A percentile compares a stretch with the other conserved stretches of the same genome.
These are phyloP conservation scores for Chymomyza fuscimana DNA, from an alignment of 2,888 invertebrate genomes.

Conservation along the genomic window DNA sequence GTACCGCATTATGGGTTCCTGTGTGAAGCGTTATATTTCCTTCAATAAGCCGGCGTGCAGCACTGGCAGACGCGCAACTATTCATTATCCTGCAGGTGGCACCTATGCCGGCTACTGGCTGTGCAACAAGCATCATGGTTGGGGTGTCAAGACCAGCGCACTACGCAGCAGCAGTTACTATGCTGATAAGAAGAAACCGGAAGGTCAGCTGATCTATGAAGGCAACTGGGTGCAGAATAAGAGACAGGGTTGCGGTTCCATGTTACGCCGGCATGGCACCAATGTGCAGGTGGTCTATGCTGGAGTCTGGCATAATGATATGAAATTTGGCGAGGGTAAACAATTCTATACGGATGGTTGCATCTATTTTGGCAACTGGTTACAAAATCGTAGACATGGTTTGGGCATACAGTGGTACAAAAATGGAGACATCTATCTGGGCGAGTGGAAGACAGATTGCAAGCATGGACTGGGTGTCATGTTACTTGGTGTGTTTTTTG, in stretches of 20 bases:
- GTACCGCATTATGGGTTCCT: slow-evolving; percentile 41
- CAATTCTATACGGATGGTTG: slow-evolving; percentile 72
- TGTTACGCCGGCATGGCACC: slow-evolving; percentile 67
- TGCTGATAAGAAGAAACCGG: slow-evolving; percentile 48
- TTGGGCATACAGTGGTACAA: slow-evolving; percentile 77
- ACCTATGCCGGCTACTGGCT: slow-evolving; percentile 72
- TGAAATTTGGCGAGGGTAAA: slow-evolving; percentile 78
- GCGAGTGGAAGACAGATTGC: slow-evolving; percentile 75
- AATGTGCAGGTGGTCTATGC: slow-evolving; percentile 67
- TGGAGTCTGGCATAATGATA: slow-evolving; percentile 74
- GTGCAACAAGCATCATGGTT: slow-evolving; percentile 65
- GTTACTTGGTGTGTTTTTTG: slow-evolving; percentile 67
- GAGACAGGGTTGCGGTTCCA: slow-evolving; percentile 74
- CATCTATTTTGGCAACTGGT: slow-evolving; percentile 76
- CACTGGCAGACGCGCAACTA: slow-evolving; percentile 62
- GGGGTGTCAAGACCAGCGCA: slow-evolving; percentile 62
- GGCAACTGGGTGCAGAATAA: slow-evolving; percentile 74
- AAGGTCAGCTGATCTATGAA: slow-evolving; percentile 72
- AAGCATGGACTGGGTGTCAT: slow-evolving; percentile 75
- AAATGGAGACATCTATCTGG: slow-evolving; percentile 73
- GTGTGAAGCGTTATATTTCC: slow-evolving; percentile 46
- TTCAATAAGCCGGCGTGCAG: slow-evolving; percentile 58
- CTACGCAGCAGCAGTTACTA: slow-evolving; percentile 34
- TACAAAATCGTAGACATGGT: slow-evolving; percentile 71
- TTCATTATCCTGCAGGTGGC: slow-evolving; percentile 69